Evolutionary conservation across 2,113 vertebrate genomes (phyloP).

Genomic region (Ceratotherium simum): DNA sequence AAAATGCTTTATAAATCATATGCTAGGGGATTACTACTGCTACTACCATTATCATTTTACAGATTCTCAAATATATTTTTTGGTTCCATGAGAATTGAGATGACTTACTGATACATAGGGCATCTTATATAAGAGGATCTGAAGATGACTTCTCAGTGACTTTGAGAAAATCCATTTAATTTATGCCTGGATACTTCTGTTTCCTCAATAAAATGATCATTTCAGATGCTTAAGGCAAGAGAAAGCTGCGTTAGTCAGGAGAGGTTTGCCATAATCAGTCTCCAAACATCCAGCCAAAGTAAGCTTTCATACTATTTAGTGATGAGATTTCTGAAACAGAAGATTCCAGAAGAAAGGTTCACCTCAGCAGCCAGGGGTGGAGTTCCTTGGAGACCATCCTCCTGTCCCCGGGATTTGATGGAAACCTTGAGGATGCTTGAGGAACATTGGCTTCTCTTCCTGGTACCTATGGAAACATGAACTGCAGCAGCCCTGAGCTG

Average conservation of each 20-base stretch:
- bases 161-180: conserved; percentile 29
- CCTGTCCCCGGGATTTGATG: neutral
- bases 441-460: neutral
- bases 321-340: neutral
- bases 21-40: neutral
- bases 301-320: neutral
- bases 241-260: neutral
- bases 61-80: neutral
- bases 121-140: neutral
- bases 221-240: conserved; percentile 3
- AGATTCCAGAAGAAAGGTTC: neutral
- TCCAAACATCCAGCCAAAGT: neutral
- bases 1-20: neutral
- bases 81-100: neutral
- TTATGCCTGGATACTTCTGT: neutral
- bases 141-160: neutral
- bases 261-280: neutral
- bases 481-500: neutral
- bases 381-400: neutral
- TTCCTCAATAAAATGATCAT: neutral
- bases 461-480: neutral
- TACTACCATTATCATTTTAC: neutral
- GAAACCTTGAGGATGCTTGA: neutral
- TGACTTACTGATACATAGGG: neutral
- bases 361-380: neutral